Evolutionary conservation across 1,140 invertebrate genomes (phyloP).

Genomic region (Calycopis cecrops): DNA sequence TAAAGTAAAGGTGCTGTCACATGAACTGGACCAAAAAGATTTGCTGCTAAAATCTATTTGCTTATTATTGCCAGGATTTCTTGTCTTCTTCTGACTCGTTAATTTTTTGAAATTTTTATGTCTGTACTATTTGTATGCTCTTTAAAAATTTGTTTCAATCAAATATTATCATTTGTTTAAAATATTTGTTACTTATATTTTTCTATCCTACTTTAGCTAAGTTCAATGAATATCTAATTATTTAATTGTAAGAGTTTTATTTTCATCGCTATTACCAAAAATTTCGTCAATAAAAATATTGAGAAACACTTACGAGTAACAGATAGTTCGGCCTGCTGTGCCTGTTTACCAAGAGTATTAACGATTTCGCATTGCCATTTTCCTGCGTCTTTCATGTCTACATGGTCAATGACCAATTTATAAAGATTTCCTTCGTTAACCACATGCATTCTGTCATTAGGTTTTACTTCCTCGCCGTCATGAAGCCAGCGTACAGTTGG

Average conservation of each 20-base stretch:
- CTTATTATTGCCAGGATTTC: too few species aligned
- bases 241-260: too few species aligned
- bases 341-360: constrained; percentile 85
- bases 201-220: too few species aligned
- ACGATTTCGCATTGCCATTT: constrained; percentile 84
- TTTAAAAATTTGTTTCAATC: too few species aligned
- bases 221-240: too few species aligned
- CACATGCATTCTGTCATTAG: constrained; percentile 78
- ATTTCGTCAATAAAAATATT: constrained; percentile 8
- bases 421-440: constrained; percentile 83
- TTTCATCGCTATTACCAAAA: constrained; percentile 8
- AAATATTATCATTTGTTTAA: too few species aligned
- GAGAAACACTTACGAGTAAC: constrained; percentile 79
- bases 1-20: too few species aligned
- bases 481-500: constrained; percentile 87
- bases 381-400: constrained; percentile 83
- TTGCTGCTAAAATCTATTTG: too few species aligned
- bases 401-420: constrained; percentile 81
- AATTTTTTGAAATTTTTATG: too few species aligned
- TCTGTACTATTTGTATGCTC: neutral
- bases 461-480: constrained; percentile 80
- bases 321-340: constrained; percentile 80
- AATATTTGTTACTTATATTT: too few species aligned
- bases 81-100: too few species aligned
- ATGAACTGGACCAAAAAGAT: too few species aligned